Conservation (phyloP, 2,113 vertebrate genomes). For the Sturnira hondurensis region DNA sequence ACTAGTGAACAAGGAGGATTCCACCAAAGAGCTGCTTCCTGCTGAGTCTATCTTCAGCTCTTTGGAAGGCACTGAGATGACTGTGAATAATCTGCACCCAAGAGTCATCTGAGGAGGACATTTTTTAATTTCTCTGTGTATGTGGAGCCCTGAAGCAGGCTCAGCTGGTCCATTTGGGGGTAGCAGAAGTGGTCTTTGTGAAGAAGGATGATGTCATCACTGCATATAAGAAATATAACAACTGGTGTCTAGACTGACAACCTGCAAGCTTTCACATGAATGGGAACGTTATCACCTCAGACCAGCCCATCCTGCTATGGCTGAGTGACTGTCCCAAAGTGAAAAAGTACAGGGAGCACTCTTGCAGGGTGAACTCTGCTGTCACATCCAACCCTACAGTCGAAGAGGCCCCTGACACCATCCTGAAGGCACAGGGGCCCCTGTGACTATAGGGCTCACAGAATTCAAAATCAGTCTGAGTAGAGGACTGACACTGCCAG, state of each 20-base stretch:
- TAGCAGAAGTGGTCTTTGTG: conserved; percentile 97
- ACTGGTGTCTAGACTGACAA: conserved; percentile 92
- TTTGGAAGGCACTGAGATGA: conserved; percentile 97
- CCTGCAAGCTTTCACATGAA: conserved; percentile 96
- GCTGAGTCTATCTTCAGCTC: conserved; percentile 89
- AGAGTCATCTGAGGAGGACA: conserved; percentile 97
- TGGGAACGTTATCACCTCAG: conserved; percentile 96
- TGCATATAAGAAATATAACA: conserved; percentile 78
- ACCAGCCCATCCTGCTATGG: conserved; percentile 95
- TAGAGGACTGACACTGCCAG: background rate
- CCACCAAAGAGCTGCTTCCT: conserved; percentile 80
- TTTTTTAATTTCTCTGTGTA: conserved; percentile 97
- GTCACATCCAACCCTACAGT: conserved; percentile 85
- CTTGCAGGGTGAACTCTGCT: conserved; percentile 81
- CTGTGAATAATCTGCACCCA: conserved; percentile 91
- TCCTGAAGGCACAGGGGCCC: conserved; percentile 93
- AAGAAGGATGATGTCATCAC: conserved; percentile 91
- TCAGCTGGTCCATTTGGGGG: conserved; percentile 91
- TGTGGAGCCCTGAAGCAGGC: conserved; percentile 95
- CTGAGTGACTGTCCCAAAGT: conserved; percentile 91
- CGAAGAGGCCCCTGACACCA: conserved; percentile 96
- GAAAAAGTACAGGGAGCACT: conserved; percentile 82
- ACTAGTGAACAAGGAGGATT: conserved; percentile 84
- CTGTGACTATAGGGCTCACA: conserved; percentile 89
- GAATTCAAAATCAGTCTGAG: conserved; percentile 99